A percentile compares a stretch with the other conserved stretches of the same genome.
phyloP scores from a whole-genome alignment of 2,797 vertebrate genomes.

The Hemibagrus guttatus region DNA sequence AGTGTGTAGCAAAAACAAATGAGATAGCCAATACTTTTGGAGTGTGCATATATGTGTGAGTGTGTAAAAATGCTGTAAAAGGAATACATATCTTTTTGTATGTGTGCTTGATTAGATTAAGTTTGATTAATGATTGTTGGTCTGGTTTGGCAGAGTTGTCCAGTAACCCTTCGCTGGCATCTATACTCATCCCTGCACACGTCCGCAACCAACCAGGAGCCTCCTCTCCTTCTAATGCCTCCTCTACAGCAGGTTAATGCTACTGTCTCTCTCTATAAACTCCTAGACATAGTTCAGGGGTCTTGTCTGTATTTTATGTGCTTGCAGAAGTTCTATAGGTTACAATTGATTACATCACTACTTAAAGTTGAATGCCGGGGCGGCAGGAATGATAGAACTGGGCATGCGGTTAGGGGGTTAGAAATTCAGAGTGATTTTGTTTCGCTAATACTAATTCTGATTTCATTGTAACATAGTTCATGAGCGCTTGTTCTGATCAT shows the following conservation, averaged over 20 bases:
- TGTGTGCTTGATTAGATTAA: neutral
- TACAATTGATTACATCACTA: too few relatives aligned
- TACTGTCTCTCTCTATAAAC: neutral
- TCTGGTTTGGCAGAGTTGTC: conserved; percentile 77
- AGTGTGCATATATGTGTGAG: neutral
- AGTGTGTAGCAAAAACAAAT: neutral
- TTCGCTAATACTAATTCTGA: neutral
- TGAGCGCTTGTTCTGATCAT: neutral
- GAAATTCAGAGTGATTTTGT: neutral
- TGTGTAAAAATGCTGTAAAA: neutral
- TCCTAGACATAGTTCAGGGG: neutral
- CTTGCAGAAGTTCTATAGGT: neutral
- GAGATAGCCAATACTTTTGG: neutral
- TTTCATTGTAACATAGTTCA: neutral
- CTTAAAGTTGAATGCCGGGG: neutral
- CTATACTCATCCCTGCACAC: conserved; percentile 86
- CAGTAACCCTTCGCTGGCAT: conserved; percentile 84
- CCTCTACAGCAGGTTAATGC: conserved; percentile 80
- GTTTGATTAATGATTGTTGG: conserved; percentile 33
- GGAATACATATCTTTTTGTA: neutral
- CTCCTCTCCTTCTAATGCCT: conserved; percentile 82
- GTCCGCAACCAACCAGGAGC: conserved; percentile 82
- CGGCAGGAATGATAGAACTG: neutral
- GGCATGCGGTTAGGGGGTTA: neutral
- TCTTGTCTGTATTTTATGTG: neutral